A percentile compares a stretch with the other conserved stretches of the same genome.
phyloP scores from a whole-genome alignment of 2,113 vertebrate genomes.

The Pteruthius melanotis region DNA sequence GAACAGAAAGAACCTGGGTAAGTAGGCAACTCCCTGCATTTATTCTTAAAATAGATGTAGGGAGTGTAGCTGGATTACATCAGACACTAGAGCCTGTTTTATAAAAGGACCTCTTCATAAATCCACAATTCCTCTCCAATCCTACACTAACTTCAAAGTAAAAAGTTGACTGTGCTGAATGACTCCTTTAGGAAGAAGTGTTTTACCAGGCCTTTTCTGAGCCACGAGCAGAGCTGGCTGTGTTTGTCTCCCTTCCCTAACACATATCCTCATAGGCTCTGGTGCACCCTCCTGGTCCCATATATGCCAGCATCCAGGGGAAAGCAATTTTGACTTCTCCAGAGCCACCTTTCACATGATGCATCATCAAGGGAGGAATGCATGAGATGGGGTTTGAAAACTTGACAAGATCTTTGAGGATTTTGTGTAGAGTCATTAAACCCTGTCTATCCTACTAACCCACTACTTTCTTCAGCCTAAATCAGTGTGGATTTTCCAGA shows the following conservation, averaged over 20 bases:
- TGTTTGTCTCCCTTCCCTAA: neutral
- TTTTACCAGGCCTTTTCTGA: neutral
- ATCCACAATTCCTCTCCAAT: neutral
- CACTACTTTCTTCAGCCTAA: neutral
- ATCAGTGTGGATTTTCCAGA: neutral
- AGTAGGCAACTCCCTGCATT: neutral
- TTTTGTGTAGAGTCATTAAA: neutral
- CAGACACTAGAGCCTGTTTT: neutral
- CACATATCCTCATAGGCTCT: neutral
- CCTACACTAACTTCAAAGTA: neutral
- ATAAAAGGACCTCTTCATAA: constrained; percentile 10
- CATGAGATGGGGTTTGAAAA: neutral
- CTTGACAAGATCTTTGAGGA: neutral
- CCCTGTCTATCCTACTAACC: neutral
- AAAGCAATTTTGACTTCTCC: neutral
- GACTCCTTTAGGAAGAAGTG: neutral
- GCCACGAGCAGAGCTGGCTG: neutral
- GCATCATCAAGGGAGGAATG: neutral
- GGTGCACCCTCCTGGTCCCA: neutral
- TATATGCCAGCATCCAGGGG: neutral
- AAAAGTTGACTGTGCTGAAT: neutral
- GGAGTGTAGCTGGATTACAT: neutral
- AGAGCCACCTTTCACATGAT: neutral
- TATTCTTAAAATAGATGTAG: neutral
- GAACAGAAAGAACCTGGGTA: neutral